These are phyloP conservation scores for Candidula unifasciata DNA, from an alignment of 2,888 invertebrate genomes.

Conservation along the genomic window DNA sequence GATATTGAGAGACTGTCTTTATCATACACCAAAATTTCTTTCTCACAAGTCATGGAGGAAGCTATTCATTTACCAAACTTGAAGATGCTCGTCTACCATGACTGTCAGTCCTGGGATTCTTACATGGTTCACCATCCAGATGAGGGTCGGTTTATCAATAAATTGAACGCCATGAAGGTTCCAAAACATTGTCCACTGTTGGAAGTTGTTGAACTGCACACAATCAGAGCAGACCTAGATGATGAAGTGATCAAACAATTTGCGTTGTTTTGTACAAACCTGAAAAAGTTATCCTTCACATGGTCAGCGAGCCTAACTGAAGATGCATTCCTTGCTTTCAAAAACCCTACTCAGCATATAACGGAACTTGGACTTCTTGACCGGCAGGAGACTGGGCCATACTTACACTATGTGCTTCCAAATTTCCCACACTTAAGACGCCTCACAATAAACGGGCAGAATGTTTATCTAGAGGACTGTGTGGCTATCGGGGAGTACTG, in stretches of 20 bases:
- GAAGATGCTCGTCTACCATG: slow-evolving; percentile 42
- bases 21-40: slow-evolving; percentile 41
- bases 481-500: slow-evolving; percentile 44
- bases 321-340: slow-evolving; percentile 35
- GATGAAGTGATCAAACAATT: slow-evolving; percentile 48
- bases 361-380: slow-evolving; percentile 42
- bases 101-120: slow-evolving; percentile 36
- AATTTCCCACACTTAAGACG: slow-evolving; percentile 42
- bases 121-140: slow-evolving; percentile 39
- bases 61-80: slow-evolving; percentile 49
- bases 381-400: slow-evolving; percentile 43
- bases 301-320: slow-evolving; percentile 45
- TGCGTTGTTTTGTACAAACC: slow-evolving; percentile 39
- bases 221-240: slow-evolving; percentile 46
- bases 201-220: slow-evolving; percentile 43
- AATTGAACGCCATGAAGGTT: slow-evolving; percentile 34
- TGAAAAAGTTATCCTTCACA: slow-evolving; percentile 37
- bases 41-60: slow-evolving; percentile 46
- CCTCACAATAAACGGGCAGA: slow-evolving; percentile 41
- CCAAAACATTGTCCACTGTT: slow-evolving; percentile 42
- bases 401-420: slow-evolving; percentile 46
- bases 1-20: slow-evolving; percentile 42
- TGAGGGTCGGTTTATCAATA: slow-evolving; percentile 15
- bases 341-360: slow-evolving; percentile 4
- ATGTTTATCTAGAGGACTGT: slow-evolving; percentile 43